These are phyloP conservation scores for Anguilla megastoma DNA, from an alignment of 2,797 vertebrate species.

Conservation along the genomic window DNA sequence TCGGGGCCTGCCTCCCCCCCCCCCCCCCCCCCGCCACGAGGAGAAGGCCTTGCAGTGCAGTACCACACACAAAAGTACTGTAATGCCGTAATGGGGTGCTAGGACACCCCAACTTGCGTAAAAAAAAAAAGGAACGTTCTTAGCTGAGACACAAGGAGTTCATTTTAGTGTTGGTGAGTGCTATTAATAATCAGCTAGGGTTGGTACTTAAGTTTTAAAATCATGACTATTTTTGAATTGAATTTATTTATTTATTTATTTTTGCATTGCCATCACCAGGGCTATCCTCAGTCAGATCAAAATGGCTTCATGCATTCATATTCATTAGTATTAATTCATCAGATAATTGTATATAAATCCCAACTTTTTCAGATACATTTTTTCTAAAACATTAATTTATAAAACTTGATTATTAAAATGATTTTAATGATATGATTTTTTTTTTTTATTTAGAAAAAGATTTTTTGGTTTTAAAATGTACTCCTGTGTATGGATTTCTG, in stretches of 20 bases:
- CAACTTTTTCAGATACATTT: not conserved
- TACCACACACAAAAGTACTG: not conserved
- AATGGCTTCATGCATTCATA: not conserved
- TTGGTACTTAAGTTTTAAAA: not conserved
- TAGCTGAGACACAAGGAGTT: not conserved
- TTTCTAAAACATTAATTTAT: not conserved
- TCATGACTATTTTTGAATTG: not conserved
- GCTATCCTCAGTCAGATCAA: not conserved
- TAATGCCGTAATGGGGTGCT: not conserved
- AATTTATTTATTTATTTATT: not conserved
- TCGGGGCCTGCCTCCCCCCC: too few relatives aligned
- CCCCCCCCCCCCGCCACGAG: constrained; percentile 41
- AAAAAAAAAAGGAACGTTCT: not conserved
- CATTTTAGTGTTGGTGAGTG: not conserved
- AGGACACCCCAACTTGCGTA: not conserved
- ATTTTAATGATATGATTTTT: too few relatives aligned
- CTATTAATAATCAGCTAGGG: not conserved
- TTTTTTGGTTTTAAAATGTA: not conserved
- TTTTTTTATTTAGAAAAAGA: not conserved
- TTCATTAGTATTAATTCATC: not conserved
- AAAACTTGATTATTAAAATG: not conserved
- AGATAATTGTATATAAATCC: not conserved
- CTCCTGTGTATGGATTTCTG: not conserved
- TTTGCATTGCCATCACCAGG: not conserved
- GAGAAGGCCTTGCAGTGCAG: not conserved